A percentile compares a stretch with the other conserved stretches of the same genome.
Conservation (phyloP, 2,113 vertebrate species). For the Tauraco erythrolophus region DNA sequence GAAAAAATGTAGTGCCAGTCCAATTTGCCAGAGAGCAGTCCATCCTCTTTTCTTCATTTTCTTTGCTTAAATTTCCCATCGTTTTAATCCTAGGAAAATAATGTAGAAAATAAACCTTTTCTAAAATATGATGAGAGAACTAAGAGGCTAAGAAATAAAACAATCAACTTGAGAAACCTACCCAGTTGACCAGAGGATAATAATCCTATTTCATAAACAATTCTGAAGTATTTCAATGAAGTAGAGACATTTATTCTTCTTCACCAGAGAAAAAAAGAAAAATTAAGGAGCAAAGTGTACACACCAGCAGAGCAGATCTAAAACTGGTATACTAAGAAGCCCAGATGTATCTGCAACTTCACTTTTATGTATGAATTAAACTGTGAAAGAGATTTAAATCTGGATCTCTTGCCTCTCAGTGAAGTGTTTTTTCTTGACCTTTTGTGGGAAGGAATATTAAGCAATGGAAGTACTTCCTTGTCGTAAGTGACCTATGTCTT, state of each 20-base stretch:
- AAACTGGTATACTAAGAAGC: not conserved
- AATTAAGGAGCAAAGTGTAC: not conserved
- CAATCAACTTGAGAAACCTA: not conserved
- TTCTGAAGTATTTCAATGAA: not conserved
- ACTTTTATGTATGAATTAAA: not conserved
- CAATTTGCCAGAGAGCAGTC: not conserved
- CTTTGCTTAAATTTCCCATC: not conserved
- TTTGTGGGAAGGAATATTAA: not conserved
- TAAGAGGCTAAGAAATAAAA: not conserved
- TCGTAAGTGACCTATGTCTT: not conserved
- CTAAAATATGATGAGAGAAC: not conserved
- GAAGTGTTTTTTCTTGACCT: not conserved
- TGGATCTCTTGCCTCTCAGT: not conserved
- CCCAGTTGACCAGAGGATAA: not conserved
- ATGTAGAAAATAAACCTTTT: not conserved
- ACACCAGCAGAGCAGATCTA: not conserved
- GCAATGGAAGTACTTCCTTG: not conserved
- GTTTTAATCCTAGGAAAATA: slow-evolving; percentile 1
- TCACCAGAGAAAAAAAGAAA: not conserved
- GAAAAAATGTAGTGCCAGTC: not conserved
- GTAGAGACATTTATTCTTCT: not conserved
- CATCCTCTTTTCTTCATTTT: not conserved
- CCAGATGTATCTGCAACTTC: not conserved
- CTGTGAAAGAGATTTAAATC: not conserved
- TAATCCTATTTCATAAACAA: not conserved